Evolutionary conservation across 2,888 invertebrate species (phyloP).

Genomic region (Ariolimax columbianus): DNA sequence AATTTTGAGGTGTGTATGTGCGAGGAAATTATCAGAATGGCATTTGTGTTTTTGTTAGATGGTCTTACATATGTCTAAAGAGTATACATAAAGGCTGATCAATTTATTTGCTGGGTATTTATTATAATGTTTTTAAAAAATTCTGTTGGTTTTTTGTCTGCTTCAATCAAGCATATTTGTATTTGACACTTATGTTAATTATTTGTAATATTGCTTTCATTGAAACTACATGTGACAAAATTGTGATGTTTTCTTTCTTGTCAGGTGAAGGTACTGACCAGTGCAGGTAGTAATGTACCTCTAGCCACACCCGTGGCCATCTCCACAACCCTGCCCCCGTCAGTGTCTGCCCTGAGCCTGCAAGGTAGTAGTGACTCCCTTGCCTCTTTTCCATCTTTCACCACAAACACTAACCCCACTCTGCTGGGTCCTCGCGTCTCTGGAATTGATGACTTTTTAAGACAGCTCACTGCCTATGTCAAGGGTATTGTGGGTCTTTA

Average conservation of each 20-base stretch:
- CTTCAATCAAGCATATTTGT: no score
- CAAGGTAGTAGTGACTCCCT: constrained; percentile 67
- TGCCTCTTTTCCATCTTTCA: constrained; percentile 58
- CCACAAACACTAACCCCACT: constrained; percentile 57
- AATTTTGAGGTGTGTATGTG: no score
- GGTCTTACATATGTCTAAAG: no score
- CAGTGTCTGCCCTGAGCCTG: constrained; percentile 82
- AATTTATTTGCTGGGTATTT: no score
- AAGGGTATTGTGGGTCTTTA: constrained; percentile 58
- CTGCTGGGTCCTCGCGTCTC: constrained; percentile 46
- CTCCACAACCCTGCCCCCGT: constrained; percentile 82
- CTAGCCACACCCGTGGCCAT: constrained; percentile 82
- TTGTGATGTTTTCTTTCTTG: constrained; percentile 16
- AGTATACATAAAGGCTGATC: no score
- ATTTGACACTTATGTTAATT: no score
- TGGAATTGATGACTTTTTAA: constrained; percentile 60
- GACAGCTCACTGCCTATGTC: constrained; percentile 60
- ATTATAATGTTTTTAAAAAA: no score
- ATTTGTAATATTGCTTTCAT: no score
- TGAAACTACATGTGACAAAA: neutral
- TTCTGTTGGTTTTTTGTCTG: no score
- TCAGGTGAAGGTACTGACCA: constrained; percentile 83
- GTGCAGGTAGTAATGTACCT: constrained; percentile 78
- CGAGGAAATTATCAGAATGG: no score
- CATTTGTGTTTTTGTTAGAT: no score